These are phyloP conservation scores for Acanthornis magna DNA, from an alignment of 2,797 vertebrate species.

Conservation along the genomic window DNA sequence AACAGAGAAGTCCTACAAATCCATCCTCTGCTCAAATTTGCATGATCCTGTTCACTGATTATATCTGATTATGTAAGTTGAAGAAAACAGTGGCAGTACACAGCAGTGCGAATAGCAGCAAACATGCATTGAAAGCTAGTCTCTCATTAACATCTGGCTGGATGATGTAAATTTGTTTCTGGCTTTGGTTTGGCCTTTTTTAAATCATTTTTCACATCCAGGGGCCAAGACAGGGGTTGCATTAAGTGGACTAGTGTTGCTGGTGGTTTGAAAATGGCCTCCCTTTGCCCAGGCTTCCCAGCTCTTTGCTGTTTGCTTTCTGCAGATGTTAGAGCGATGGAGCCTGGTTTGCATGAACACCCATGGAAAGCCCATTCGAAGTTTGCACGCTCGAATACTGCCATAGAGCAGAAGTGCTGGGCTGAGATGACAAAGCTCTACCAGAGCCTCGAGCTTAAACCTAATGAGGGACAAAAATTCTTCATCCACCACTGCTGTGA, in stretches of 20 bases:
- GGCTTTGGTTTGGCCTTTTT: background rate
- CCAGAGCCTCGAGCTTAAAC: constrained; percentile 31
- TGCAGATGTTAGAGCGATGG: background rate
- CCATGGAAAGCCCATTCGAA: background rate
- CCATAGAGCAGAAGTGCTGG: background rate
- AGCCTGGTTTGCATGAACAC: background rate
- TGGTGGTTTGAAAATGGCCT: background rate
- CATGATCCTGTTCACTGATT: background rate
- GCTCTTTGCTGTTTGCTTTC: background rate
- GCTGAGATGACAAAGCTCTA: constrained; percentile 41
- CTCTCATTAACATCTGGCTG: background rate
- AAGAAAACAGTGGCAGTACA: background rate
- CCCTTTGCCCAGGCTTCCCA: background rate
- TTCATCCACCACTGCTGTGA: constrained; percentile 43
- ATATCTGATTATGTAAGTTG: background rate
- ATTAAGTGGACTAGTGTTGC: background rate
- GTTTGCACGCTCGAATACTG: background rate
- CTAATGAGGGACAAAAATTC: constrained; percentile 63
- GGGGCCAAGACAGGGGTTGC: background rate
- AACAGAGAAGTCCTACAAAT: background rate
- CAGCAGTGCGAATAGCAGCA: background rate
- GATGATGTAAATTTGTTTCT: background rate
- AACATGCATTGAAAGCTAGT: background rate
- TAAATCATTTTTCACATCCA: background rate
- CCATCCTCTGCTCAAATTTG: background rate